These are phyloP conservation scores for Lytechinus pictus DNA, from an alignment of 35 echinoderm and acorn worm genomes.

Conservation along the genomic window DNA sequence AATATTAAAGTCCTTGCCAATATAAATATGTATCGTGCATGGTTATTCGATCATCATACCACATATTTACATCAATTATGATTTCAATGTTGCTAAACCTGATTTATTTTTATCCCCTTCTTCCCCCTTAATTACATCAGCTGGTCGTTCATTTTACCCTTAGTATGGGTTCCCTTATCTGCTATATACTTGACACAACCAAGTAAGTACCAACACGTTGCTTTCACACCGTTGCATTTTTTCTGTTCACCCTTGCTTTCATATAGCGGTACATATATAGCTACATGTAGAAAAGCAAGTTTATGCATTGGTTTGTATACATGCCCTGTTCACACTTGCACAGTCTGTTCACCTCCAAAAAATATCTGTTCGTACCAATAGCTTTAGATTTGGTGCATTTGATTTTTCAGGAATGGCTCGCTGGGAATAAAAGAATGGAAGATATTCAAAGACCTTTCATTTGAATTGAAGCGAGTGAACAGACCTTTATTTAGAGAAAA, in stretches of 20 bases:
- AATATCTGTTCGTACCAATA: neutral
- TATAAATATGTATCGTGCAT: neutral
- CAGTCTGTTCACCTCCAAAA: neutral
- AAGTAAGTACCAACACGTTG: conserved; percentile 63
- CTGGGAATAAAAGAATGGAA: no score
- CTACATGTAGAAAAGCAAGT: neutral
- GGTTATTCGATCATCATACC: neutral
- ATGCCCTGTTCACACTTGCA: neutral
- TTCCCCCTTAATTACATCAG: conserved; percentile 39
- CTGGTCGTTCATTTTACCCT: conserved; percentile 71
- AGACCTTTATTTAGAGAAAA: neutral
- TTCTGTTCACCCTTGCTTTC: neutral
- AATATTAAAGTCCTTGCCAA: neutral
- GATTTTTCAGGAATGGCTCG: no score
- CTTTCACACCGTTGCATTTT: neutral
- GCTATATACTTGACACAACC: conserved; percentile 69
- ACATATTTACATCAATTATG: neutral
- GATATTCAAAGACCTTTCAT: no score
- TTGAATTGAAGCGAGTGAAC: neutral
- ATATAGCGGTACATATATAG: neutral
- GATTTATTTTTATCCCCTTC: conserved; percentile 35
- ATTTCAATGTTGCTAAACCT: neutral
- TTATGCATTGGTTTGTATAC: neutral
- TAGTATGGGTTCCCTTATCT: conserved; percentile 78
- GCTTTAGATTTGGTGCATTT: no score